phyloP scores from a whole-genome alignment of 1,140 invertebrate genomes.

The Paramacrobiotus metropolitanus region DNA sequence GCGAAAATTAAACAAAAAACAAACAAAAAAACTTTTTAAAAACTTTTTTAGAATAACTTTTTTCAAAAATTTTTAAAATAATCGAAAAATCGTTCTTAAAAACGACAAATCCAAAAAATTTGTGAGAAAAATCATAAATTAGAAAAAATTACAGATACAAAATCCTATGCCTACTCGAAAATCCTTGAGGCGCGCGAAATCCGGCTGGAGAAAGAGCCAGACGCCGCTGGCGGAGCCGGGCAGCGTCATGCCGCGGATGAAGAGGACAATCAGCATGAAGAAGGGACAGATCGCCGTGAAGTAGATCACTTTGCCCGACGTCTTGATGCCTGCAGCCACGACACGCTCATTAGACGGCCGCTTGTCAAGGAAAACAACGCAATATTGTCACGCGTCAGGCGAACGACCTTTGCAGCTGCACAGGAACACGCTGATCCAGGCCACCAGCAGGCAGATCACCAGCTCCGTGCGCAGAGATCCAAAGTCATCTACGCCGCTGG shows the following conservation, averaged over 20 bases:
- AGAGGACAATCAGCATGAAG: constrained; percentile 50
- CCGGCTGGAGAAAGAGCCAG: constrained; percentile 57
- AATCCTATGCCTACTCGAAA: constrained; percentile 16
- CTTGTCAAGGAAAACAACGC: background rate
- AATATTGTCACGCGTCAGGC: no score
- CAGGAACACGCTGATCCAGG: constrained; percentile 21
- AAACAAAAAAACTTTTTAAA: no score
- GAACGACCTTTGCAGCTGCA: background rate
- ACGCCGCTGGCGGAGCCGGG: constrained; percentile 52
- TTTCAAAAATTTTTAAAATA: no score
- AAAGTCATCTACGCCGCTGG: constrained; percentile 6
- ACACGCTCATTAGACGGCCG: no score
- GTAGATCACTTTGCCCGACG: constrained; percentile 37
- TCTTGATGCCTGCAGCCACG: constrained; percentile 23
- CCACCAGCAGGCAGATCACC: constrained; percentile 16
- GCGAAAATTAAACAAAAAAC: no score
- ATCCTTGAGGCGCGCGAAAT: constrained; percentile 44
- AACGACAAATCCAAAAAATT: no score
- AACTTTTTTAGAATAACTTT: no score
- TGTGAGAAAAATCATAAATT: background rate
- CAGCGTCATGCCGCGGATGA: constrained; percentile 50
- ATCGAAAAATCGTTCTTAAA: no score
- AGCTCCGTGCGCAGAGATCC: constrained; percentile 11
- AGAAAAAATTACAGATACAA: background rate
- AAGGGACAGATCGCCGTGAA: constrained; percentile 65